Evolutionary conservation across 2,888 invertebrate species (phyloP).

Genomic region (Plagodis dolabraria): DNA sequence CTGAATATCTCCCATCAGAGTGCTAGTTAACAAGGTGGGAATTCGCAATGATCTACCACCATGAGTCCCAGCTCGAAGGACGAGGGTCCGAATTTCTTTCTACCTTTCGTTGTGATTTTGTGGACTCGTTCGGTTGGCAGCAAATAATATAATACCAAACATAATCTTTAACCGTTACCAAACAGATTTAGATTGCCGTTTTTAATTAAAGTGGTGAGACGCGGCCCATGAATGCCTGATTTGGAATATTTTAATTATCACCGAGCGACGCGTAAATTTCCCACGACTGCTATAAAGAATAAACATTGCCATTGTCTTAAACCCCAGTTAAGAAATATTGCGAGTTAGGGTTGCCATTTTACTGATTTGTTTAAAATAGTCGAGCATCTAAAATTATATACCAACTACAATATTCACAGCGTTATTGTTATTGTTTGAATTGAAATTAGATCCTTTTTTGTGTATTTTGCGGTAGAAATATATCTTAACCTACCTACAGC

Average conservation of each 20-base stretch:
- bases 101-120: too few relatives aligned
- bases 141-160: constrained; percentile 10
- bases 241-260: constrained; percentile 82
- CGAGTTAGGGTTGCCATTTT: constrained; percentile 60
- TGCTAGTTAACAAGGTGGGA: too few relatives aligned
- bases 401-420: too few relatives aligned
- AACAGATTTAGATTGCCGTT: constrained; percentile 38
- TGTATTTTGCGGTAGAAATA: too few relatives aligned
- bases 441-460: too few relatives aligned
- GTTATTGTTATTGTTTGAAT: too few relatives aligned
- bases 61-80: too few relatives aligned
- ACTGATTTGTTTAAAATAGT: not conserved
- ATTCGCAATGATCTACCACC: too few relatives aligned
- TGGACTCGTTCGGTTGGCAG: not conserved
- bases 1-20: too few relatives aligned
- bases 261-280: constrained; percentile 77
- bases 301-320: constrained; percentile 81
- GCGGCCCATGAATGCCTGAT: constrained; percentile 59
- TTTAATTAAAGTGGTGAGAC: constrained; percentile 71
- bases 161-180: constrained; percentile 1
- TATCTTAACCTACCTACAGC: too few relatives aligned
- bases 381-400: too few relatives aligned
- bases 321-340: constrained; percentile 72
- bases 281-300: constrained; percentile 85
- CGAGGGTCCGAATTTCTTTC: too few relatives aligned